Conservation (phyloP, 2,113 vertebrate species). For the Oenanthe melanoleuca region DNA sequence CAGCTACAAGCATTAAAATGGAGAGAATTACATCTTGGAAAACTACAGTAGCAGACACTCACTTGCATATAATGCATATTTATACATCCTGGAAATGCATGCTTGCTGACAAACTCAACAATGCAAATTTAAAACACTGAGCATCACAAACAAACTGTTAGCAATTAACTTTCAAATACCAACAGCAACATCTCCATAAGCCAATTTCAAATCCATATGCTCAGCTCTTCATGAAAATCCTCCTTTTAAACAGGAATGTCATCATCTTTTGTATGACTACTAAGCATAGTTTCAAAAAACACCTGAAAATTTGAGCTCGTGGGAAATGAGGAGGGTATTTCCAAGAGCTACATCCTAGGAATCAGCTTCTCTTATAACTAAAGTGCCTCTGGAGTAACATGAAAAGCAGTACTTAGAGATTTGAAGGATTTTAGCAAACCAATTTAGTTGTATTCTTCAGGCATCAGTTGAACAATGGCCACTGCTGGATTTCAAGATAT, state of each 20-base stretch:
- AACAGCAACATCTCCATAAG: conserved; percentile 11
- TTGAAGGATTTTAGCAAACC: not conserved
- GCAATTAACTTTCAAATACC: conserved; percentile 43
- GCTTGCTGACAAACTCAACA: conserved; percentile 54
- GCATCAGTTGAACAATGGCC: not conserved
- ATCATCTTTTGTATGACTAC: not conserved
- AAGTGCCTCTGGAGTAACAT: not conserved
- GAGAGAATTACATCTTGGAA: conserved; percentile 32
- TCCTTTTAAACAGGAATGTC: not conserved
- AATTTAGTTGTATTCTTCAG: not conserved
- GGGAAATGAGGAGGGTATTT: not conserved
- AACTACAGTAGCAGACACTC: conserved; percentile 15
- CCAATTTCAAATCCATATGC: not conserved
- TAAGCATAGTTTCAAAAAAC: not conserved
- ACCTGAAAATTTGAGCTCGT: not conserved
- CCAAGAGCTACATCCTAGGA: not conserved
- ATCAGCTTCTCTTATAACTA: not conserved
- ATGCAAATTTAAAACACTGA: conserved; percentile 50
- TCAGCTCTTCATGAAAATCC: not conserved
- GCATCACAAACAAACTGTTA: conserved; percentile 3
- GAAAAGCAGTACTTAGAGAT: not conserved
- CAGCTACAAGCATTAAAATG: conserved; percentile 20
- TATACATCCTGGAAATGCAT: conserved; percentile 21
- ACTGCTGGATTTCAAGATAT: not conserved
- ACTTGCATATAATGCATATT: conserved; percentile 56